Evolutionary conservation across 2,113 vertebrate species (phyloP), one percentile per base, ranked within the genome.

Genomic region (Rhinopomastus cyanomelas): DNA sequence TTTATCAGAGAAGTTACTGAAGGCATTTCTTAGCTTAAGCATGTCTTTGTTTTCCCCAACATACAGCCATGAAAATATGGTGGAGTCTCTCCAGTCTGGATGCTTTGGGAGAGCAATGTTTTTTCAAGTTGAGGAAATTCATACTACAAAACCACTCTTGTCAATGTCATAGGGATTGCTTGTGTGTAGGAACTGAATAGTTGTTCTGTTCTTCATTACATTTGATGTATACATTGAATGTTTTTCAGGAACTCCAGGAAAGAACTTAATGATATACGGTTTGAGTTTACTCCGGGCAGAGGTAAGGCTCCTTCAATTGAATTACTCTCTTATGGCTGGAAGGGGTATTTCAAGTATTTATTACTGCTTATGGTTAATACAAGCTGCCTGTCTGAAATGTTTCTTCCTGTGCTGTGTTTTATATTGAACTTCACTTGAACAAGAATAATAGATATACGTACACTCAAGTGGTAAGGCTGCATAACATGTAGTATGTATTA

Each of bases 251-350:
- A 99, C 97, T 98, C 98, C 93, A 98, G 96, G 96, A 99, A 99
- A 93, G 98, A 99, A 95, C 97, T 99, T 97, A 99, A 99, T 97
- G 99, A 99, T 96, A 99, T 99, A 98, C 98, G 98, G 78, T 99
- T 99, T 97, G 98, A 99, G 95, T 99, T 99, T 97, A 99, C 98
- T 95, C 98, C 98, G 85, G 99, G 98, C 68, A 98, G 98, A 98
- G 99, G 98, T 98, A 97, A 98, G 98, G 87, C 66, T 96, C 81
- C 55, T 97, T 94, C 84, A 88, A 92, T 77, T 95, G 93, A 94
- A 94, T 96, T 97, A 94, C 93, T 93, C 79, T 92, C 67, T 96
- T 93, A 94, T 71, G 95, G 85, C 75, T 93, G 65, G 83, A 75
- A 94, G 94, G 82, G 73, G 11, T 81, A 71, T 94, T 96, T 94